These are phyloP conservation scores for Nasonia vitripennis DNA, from an alignment of 1,140 invertebrate genomes.

Conservation along the genomic window DNA sequence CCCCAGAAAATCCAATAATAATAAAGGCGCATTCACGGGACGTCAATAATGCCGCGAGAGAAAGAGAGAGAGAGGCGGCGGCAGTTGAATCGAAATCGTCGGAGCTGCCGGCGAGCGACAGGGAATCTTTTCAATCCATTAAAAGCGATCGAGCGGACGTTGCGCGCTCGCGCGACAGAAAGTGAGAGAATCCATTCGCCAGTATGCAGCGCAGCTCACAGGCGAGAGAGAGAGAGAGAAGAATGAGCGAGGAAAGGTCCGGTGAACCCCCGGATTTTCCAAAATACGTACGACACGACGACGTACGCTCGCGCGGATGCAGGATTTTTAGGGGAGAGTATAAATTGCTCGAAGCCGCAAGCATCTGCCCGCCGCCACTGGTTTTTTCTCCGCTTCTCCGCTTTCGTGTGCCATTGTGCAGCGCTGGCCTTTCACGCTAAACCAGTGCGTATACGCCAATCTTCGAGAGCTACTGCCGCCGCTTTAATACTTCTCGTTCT, in stretches of 20 bases:
- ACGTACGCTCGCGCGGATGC: neutral
- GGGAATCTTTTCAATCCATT: slow-evolving; percentile 45
- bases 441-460: neutral
- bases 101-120: neutral
- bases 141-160: slow-evolving; percentile 44
- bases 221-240: neutral
- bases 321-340: slow-evolving; percentile 35
- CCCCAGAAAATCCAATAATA: slow-evolving; percentile 38
- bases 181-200: neutral
- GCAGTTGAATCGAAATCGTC: neutral
- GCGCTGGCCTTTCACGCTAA: neutral
- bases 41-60: slow-evolving; percentile 30
- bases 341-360: neutral
- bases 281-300: slow-evolving; percentile 12
- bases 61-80: neutral
- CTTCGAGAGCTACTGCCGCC: neutral
- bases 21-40: slow-evolving; percentile 38
- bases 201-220: too few relatives aligned
- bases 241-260: slow-evolving; percentile 14
- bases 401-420: slow-evolving; percentile 12
- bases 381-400: neutral
- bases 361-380: slow-evolving; percentile 9
- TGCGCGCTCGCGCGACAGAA: neutral
- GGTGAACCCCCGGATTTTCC: slow-evolving; percentile 4
- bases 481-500: slow-evolving; percentile 13